These are phyloP conservation scores for Bergia puertoricense DNA, from an alignment of 92 coral and sea anemone species.

Conservation along the genomic window DNA sequence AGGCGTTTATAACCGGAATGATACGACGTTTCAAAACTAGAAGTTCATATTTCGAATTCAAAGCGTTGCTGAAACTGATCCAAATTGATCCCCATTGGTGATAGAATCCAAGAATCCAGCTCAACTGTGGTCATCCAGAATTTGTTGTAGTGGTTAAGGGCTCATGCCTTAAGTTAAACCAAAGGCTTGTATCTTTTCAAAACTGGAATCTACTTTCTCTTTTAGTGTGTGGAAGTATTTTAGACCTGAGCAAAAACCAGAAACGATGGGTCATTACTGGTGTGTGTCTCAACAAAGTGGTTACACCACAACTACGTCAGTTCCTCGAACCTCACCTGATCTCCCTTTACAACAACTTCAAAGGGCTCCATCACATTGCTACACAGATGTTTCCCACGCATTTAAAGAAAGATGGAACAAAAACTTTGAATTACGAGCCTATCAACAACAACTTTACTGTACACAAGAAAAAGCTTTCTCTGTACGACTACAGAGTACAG, in stretches of 20 bases:
- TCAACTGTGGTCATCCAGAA: too few relatives aligned
- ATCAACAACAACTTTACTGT: slow-evolving; percentile 64
- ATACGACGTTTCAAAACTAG: too few relatives aligned
- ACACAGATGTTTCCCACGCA: slow-evolving; percentile 37
- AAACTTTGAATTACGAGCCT: slow-evolving; percentile 56
- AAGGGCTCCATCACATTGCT: slow-evolving; percentile 41
- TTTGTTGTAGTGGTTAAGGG: too few relatives aligned
- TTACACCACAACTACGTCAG: slow-evolving; percentile 58
- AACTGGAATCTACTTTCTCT: too few relatives aligned
- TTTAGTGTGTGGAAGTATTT: background rate
- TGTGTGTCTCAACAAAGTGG: slow-evolving; percentile 62
- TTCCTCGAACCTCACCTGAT: slow-evolving; percentile 48
- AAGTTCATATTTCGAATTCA: too few relatives aligned
- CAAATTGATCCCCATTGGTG: too few relatives aligned
- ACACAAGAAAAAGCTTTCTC: slow-evolving; percentile 35
- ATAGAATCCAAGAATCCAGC: too few relatives aligned
- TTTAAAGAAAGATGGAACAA: slow-evolving; percentile 27
- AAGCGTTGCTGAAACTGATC: too few relatives aligned
- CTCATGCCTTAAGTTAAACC: too few relatives aligned
- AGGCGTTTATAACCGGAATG: too few relatives aligned
- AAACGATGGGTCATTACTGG: slow-evolving; percentile 84
- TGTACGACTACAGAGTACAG: slow-evolving; percentile 69
- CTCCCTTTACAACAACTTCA: slow-evolving; percentile 51
- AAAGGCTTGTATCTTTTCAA: too few relatives aligned
- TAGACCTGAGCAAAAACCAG: slow-evolving; percentile 15